A percentile compares a stretch with the other conserved stretches of the same genome.
These are phyloP conservation scores for Trematocara variabile DNA, from an alignment of 2,113 vertebrate species.

Conservation along the genomic window DNA sequence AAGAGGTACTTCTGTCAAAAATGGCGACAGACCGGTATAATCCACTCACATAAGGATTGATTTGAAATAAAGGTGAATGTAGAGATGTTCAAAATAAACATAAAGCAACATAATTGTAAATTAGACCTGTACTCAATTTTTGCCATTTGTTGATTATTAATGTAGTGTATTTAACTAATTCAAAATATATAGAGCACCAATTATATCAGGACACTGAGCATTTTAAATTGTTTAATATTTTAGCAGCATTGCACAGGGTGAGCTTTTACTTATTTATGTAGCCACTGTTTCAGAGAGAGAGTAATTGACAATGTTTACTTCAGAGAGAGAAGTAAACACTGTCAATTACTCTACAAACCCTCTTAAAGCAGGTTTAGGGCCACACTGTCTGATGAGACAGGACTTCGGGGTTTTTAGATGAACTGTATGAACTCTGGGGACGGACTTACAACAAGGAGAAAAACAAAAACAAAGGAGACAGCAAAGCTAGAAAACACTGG, in stretches of 20 bases:
- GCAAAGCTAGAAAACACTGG: not conserved
- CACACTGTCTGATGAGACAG: fast-evolving
- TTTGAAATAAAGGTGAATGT: not conserved
- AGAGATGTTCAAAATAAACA: not conserved
- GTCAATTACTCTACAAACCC: not conserved
- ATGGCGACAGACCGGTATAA: not conserved
- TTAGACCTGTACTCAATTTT: not conserved
- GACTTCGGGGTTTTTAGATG: not conserved
- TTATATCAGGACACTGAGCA: not conserved
- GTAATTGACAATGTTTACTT: not conserved
- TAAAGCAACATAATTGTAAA: not conserved
- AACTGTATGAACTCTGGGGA: not conserved
- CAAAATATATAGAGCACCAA: not conserved
- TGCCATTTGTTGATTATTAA: not conserved
- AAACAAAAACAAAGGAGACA: not conserved
- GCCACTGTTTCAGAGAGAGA: not conserved
- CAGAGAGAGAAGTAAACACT: not conserved
- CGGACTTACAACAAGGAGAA: not conserved
- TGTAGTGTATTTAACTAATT: not conserved
- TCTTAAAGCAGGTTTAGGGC: not conserved
- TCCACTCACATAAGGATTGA: not conserved
- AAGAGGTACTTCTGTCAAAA: not conserved
- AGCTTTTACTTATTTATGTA: not conserved
- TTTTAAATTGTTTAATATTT: not conserved
- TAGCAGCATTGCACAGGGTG: not conserved